Base-by-base conservation (phyloP, 2,113 vertebrate species). In the Hippopotamus amphibius region DNA sequence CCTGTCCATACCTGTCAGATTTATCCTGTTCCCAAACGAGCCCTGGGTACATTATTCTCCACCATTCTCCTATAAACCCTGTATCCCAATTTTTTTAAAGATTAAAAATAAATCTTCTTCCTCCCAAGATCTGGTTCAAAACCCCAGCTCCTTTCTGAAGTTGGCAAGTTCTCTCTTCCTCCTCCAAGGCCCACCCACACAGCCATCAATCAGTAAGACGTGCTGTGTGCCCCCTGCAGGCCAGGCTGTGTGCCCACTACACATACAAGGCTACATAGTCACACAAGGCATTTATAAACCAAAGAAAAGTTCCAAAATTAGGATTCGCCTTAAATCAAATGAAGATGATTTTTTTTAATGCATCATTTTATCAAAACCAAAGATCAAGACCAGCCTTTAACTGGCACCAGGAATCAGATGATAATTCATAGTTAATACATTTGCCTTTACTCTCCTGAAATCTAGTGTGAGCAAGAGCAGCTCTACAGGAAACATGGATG, bases 401-500 rank as follows among this genome's bases (percentile, higher is more conserved):
- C 2, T 53, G 15, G 28, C 61, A 88, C 13, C 72, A 37, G 6
- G 57, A 86, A 59, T 46, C 85, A 81, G 26, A 65, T 43, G 86
- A 74, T 88, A 81, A 93, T 55, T 68, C n/a, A 22, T 4, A 41
- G 55, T 19, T 16, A 72, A 90, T 43, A 87, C 50, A 79, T 88
- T 13, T 92, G 7, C 6, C 86, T 46, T 69, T 10, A 26, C 1
- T 21, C 61, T 55, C 65, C 41, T 55, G 66, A 82, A 88, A 84
- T 43, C 43, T 59, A 22, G 1, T 33, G 7, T 85, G 55, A 96
- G 48, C 82, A 95, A 79, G 65, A 22, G 55, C 17, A 30, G 4
- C 19, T 41, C 55, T 50, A 28, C 2, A 86, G 5, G 97, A 97
- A 81, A 92, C 66, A 82, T 48, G 16, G 88, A 96, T 59, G 91